Percentiles rank a stretch among this genome's conserved stretches.
Evolutionary conservation across 2,113 vertebrate species (phyloP).

Genomic region (Acanthochromis polyacanthus): DNA sequence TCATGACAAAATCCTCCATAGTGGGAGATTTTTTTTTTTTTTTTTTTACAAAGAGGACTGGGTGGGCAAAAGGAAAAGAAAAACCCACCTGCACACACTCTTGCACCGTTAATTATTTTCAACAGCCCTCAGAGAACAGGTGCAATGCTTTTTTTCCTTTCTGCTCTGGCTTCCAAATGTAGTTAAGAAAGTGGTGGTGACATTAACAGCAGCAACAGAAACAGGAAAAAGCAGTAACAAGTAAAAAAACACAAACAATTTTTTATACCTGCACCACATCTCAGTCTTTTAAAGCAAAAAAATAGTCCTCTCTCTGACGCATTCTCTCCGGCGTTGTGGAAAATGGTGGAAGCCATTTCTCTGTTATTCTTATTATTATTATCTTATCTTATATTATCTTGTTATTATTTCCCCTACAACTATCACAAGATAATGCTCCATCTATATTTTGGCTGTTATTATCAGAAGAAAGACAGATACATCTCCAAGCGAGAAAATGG

Average conservation of each 20-base stretch:
- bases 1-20: conserved; percentile 9
- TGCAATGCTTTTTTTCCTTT: background rate
- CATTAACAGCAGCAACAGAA: background rate
- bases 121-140: conserved; percentile 33
- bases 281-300: background rate
- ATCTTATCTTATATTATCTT: too few species aligned
- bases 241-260: background rate
- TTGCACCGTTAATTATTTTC: conserved; percentile 28
- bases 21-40: conserved; percentile 18
- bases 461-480: too few species aligned
- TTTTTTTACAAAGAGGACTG: conserved; percentile 13
- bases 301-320: background rate
- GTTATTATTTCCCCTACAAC: too few species aligned
- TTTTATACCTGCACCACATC: background rate
- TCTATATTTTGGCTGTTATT: background rate
- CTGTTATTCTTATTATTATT: too few species aligned
- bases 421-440: background rate
- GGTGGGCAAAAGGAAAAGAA: background rate
- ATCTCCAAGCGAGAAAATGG: background rate
- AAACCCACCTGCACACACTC: conserved; percentile 17
- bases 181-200: background rate
- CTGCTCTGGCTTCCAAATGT: background rate
- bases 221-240: background rate
- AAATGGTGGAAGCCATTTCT: conserved; percentile 1
- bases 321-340: background rate